Conservation (phyloP, 2,113 vertebrate species). For the Sterrhoptilus dennistouni region DNA sequence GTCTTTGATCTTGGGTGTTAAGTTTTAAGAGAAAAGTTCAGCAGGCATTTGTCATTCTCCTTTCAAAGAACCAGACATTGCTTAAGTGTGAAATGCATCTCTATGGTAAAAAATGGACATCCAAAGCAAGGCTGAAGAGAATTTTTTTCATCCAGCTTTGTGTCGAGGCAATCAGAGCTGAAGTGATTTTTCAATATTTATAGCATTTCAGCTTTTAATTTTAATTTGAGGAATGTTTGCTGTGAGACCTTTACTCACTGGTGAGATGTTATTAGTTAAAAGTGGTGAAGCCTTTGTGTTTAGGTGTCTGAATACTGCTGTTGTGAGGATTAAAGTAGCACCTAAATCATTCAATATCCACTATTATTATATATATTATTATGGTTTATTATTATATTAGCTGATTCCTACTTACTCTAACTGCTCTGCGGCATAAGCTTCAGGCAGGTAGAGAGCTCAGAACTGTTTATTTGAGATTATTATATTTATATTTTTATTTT, state of each 20-base stretch:
- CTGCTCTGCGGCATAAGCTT: neutral
- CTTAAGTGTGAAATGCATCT: neutral
- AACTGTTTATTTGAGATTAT: neutral
- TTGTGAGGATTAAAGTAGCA: neutral
- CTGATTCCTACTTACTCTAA: neutral
- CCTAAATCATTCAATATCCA: neutral
- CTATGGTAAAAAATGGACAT: neutral
- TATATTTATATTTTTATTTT: neutral
- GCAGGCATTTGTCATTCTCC: neutral
- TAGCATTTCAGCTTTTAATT: neutral
- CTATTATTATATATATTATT: no score
- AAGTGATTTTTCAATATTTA: neutral
- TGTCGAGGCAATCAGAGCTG: neutral
- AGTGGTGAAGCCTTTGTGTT: neutral
- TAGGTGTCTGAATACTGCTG: neutral
- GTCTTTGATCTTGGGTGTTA: constrained; percentile 65
- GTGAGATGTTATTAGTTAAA: neutral
- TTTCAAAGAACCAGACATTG: neutral
- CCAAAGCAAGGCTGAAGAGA: neutral
- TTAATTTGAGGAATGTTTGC: neutral
- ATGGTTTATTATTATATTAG: neutral
- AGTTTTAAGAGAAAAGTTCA: constrained; percentile 40
- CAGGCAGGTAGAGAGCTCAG: neutral
- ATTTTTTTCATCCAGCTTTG: neutral
- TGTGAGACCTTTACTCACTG: neutral